A percentile compares a stretch with the other conserved stretches of the same genome.
These are phyloP conservation scores for Falco columbarius DNA, from an alignment of 2,797 vertebrate species.

Conservation along the genomic window DNA sequence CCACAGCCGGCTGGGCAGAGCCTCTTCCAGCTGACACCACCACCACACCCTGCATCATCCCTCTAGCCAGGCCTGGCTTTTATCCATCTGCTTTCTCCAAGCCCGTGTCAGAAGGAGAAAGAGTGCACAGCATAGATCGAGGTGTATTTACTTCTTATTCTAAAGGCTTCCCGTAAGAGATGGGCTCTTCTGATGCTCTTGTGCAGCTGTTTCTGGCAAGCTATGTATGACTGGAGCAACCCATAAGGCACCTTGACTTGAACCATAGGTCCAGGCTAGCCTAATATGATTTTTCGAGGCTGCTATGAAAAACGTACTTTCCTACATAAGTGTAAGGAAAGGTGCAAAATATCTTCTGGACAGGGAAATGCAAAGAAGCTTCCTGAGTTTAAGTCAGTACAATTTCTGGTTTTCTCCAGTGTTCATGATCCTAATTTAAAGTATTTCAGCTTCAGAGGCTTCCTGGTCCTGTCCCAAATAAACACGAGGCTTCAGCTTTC, in stretches of 20 bases:
- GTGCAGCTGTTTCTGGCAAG: background rate
- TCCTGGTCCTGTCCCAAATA: background rate
- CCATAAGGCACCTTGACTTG: background rate
- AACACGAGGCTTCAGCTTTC: background rate
- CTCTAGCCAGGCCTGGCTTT: background rate
- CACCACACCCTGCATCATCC: background rate
- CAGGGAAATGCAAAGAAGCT: background rate
- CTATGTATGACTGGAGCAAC: background rate
- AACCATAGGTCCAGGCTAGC: background rate
- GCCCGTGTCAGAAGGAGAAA: background rate
- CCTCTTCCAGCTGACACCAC: background rate
- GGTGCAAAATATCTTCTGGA: background rate
- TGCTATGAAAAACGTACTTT: background rate
- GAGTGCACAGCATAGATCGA: background rate
- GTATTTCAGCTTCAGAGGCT: background rate
- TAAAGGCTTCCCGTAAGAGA: background rate
- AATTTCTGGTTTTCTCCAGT: background rate
- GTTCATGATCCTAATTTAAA: background rate
- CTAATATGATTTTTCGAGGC: background rate
- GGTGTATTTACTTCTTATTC: background rate
- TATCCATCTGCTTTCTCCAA: background rate
- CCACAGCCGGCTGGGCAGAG: fast-evolving
- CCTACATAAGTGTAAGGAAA: background rate
- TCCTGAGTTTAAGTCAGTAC: background rate
- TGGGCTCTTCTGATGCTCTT: background rate